Evolutionary conservation across 2,888 invertebrate species (phyloP), one percentile per base, ranked within the genome.

Genomic region (Apodemia duryi): DNA sequence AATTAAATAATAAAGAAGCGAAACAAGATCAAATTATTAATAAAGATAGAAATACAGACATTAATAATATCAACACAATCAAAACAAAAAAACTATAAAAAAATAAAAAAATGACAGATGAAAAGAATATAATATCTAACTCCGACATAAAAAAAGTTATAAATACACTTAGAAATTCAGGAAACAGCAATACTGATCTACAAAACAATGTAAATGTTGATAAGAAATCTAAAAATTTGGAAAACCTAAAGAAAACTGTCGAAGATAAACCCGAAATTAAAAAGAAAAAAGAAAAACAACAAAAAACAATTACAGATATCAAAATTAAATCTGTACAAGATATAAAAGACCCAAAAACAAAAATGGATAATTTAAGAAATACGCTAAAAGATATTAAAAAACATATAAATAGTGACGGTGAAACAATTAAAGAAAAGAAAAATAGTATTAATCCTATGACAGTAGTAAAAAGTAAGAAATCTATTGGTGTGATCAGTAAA

Each of bases 371-470:
- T 57, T 32, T 57, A 29, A 57, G 29, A 57, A 32, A 57, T 32
- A 61, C 35, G 43, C 11, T 35, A 43, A 61, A 62, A 63, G 28
- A 61, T 29, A 28, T 10, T 13, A 66, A 52, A 13, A 28, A 6
- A 11, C 51, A 63, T n/a, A 49, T 29, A 35, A 64, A 61, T 28
- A 13, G 29, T 1, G 41, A 64, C 57, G 60, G 10, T 29, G 57
- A 57, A 46, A 35, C 35, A 29, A 62, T 3, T 1, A 43, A 64
- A 38, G 49, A 51, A 28, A 41, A 28, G 21, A 10, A 21, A 28
- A 64, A 49, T 57, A 64, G 38, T n/a, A 62, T 62, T 7, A 57
- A 43, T 21, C 9, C 46, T n/a, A 62, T 49, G 35, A 35, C 52
- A 9, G 28, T 32, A 57, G 2, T 63, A 57, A 54, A 54, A 28